Conservation (phyloP, 2,888 invertebrate genomes). For the Geotrupes spiniger region DNA sequence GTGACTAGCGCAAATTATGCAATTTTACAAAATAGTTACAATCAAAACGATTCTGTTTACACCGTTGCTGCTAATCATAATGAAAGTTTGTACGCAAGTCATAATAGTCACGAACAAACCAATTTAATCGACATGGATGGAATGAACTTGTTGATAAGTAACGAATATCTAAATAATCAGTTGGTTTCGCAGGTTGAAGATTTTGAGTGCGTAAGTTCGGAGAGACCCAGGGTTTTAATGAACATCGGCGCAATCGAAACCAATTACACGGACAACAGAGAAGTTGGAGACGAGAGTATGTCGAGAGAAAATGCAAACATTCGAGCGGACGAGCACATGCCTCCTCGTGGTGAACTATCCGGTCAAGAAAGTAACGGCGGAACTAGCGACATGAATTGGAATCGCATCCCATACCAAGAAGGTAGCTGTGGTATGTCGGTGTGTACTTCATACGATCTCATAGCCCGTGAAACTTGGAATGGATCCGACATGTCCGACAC, state of each 20-base stretch:
- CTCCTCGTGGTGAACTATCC: conserved; percentile 80
- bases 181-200: conserved; percentile 44
- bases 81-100: conserved; percentile 9
- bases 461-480: conserved; percentile 67
- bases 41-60: conserved; percentile 14
- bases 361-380: conserved; percentile 83
- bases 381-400: conserved; percentile 74
- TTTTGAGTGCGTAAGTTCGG: conserved; percentile 37
- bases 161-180: conserved; percentile 41
- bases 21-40: conserved; percentile 18
- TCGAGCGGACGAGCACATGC: conserved; percentile 83
- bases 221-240: conserved; percentile 42
- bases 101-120: conserved; percentile 34
- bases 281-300: conserved; percentile 38
- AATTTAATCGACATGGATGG: conserved; percentile 56
- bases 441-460: conserved; percentile 59
- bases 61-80: conserved; percentile 12
- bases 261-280: conserved; percentile 11
- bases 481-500: conserved; percentile 66
- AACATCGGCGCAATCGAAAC: conserved; percentile 41
- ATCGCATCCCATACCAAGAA: conserved; percentile 66
- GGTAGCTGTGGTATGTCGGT: conserved; percentile 49
- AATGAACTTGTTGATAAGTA: conserved; percentile 42
- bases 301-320: conserved; percentile 64
- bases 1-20: conserved; percentile 19